Base-by-base conservation (phyloP, 2,797 vertebrate genomes). In the Clarias fuscus region DNA sequence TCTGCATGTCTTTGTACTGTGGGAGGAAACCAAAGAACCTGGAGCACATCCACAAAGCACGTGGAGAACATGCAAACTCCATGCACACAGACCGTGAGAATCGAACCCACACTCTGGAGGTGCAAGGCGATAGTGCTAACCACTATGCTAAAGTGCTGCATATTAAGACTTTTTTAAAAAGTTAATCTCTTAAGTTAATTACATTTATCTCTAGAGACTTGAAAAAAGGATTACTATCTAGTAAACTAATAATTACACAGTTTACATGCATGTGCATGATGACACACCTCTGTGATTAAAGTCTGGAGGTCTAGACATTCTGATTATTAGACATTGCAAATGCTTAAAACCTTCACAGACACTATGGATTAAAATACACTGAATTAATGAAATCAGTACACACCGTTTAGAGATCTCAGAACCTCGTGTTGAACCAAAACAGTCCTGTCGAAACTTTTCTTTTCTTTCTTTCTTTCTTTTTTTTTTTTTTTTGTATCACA, bases 361-460 rank as follows among this genome's bases (percentile, higher is more conserved):
- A 8, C 17, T 37, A 81, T 65, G 22, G 61, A 14, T 53, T 7
- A 37, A 85, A 24, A 3, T 43, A 65, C 53, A 56, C 53, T 56
- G 13, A 84, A 67, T 14, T 18, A 22, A 71, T 27, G n/a, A 89
- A 88, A 88, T 83, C 37, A 86, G 37, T 70, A 20, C 86, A 37
- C 53, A 89, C 86, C 86, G 24, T 62, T 77, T 75, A 24, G 20
- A 30, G 58, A 62, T 68, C 33, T 48, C 80, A 67, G 59, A 84
- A 24, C 71, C 78, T 84, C 89, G 82, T 7, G 1, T 40, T 61
- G 78, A 71, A 15, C n/a, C 70, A 67, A n/a, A n/a, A 53, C 4
- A 76, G 18, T 76, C 33, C 56, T 61, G 40, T 59, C 67, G 7
- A 81, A 70, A 84, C 48, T 76, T 56, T 33, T 33, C 33, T 33